Evolutionary conservation across 2,797 vertebrate genomes (phyloP).

Genomic region (Oreochromis mossambicus): DNA sequence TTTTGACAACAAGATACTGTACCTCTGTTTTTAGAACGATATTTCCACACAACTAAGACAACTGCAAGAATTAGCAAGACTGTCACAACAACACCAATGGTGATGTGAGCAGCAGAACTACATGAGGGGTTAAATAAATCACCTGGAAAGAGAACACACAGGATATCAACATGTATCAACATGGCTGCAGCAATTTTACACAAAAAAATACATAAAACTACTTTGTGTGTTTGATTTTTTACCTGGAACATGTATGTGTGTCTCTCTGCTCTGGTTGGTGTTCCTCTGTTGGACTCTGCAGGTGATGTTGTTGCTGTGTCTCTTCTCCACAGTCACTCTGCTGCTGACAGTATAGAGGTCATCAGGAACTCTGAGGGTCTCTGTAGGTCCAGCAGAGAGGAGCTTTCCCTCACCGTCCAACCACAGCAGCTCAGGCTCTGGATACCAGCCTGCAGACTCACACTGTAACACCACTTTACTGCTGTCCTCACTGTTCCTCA

Average conservation of each 20-base stretch:
- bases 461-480: neutral
- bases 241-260: neutral
- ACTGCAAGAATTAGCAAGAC: neutral
- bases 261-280: neutral
- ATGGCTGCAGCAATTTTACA: neutral
- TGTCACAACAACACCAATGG: neutral
- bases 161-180: neutral
- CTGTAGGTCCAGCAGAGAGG: too few relatives aligned
- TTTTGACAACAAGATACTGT: neutral
- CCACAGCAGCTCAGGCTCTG: neutral
- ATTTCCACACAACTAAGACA: neutral
- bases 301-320: neutral
- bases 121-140: neutral
- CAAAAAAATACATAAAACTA: neutral
- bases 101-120: neutral
- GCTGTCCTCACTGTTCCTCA: neutral
- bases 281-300: neutral
- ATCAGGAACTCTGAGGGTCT: neutral
- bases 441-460: neutral
- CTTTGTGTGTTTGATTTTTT: rapidly evolving
- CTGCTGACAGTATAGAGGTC: neutral
- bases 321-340: neutral
- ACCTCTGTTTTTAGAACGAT: rapidly evolving
- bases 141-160: neutral
- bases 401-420: neutral